phyloP scores from a whole-genome alignment of 2,113 vertebrate genomes.

The Montifringilla adamsi region DNA sequence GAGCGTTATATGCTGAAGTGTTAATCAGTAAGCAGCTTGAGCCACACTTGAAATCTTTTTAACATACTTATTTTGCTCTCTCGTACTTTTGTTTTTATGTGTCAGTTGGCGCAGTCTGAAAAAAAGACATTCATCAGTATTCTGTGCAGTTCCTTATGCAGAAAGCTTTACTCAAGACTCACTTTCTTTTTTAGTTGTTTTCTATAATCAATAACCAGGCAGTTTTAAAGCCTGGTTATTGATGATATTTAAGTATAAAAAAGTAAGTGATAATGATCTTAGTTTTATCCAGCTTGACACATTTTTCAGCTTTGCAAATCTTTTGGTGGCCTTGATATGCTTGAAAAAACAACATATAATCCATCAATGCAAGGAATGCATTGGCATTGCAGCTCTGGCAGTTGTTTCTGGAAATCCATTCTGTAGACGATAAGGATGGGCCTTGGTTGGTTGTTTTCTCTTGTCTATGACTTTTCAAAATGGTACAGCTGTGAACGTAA shows the following conservation, averaged over 20 bases:
- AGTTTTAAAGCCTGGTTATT: neutral
- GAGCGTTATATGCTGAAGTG: conserved; percentile 58
- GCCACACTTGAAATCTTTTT: conserved; percentile 68
- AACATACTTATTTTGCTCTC: conserved; percentile 69
- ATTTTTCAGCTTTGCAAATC: conserved; percentile 29
- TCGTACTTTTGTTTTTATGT: conserved; percentile 58
- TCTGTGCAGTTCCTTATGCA: conserved; percentile 34
- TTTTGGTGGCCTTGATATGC: neutral
- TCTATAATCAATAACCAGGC: conserved; percentile 44
- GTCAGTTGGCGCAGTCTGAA: conserved; percentile 65
- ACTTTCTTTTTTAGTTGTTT: conserved; percentile 49
- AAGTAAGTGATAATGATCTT: conserved; percentile 55
- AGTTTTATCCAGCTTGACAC: conserved; percentile 18
- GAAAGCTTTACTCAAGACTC: conserved; percentile 54
- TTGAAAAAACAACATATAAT: neutral
- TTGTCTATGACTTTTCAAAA: conserved; percentile 5
- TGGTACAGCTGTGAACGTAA: neutral
- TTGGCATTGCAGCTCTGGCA: neutral
- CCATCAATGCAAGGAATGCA: neutral
- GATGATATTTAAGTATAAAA: conserved; percentile 43
- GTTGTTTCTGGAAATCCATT: neutral
- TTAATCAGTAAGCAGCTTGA: conserved; percentile 78
- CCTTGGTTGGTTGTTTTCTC: conserved; percentile 9
- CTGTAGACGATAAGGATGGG: neutral
- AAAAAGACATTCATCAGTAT: conserved; percentile 76